Evolutionary conservation across 2,797 vertebrate species (phyloP).

Genomic region (Sebastolobus alascanus): DNA sequence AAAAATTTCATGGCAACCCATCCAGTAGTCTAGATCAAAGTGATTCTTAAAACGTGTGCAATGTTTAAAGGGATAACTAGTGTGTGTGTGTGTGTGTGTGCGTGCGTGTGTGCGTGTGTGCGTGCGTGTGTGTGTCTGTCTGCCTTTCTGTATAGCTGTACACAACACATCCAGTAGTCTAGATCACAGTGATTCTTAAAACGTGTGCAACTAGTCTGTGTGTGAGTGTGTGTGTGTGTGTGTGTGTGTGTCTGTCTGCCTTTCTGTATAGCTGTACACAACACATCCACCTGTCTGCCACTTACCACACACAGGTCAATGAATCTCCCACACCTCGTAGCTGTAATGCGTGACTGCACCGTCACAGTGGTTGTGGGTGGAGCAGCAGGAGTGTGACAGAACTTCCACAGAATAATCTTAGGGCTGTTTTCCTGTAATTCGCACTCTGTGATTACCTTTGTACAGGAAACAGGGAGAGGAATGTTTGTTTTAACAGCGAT

Average conservation of each 20-base stretch:
- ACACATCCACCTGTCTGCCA: not conserved
- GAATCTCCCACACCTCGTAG: not conserved
- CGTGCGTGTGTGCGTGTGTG: not conserved
- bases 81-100: not conserved
- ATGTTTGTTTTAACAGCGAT: not conserved
- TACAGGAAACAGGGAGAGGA: not conserved
- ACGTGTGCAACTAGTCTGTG: no score
- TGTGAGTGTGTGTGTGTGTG: no score
- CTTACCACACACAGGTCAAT: not conserved
- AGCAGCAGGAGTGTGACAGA: not conserved
- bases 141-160: no score
- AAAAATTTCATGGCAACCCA: not conserved
- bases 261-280: not conserved
- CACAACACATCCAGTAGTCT: no score
- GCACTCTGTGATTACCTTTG: not conserved
- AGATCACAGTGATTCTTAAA: no score
- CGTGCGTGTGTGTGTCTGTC: no score
- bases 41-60: not conserved
- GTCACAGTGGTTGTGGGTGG: not conserved
- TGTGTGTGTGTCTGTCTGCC: no score
- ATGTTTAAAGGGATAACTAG: not conserved
- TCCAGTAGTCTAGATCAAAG: not conserved
- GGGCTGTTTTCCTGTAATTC: not conserved
- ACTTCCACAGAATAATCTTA: not conserved
- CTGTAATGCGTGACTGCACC: not conserved